These are phyloP conservation scores for Lymantria monacha DNA, from an alignment of 2,888 invertebrate genomes.

Conservation along the genomic window DNA sequence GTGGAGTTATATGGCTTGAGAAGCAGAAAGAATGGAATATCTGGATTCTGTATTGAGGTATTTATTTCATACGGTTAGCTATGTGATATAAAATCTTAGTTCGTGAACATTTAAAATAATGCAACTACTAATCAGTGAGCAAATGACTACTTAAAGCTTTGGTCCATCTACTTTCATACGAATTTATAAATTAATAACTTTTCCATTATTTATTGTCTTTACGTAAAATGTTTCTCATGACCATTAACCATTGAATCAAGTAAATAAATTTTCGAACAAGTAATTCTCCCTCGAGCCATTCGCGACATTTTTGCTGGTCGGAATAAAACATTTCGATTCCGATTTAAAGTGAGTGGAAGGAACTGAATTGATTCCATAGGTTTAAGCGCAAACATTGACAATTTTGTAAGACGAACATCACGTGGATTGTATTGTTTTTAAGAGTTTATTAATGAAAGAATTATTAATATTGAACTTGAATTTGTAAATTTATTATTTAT, in stretches of 20 bases:
- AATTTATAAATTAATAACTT: constrained; percentile 10
- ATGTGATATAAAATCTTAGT: no score
- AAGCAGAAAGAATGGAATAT: no score
- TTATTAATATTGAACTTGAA: no score
- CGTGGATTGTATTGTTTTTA: neutral
- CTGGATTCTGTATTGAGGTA: no score
- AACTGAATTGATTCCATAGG: constrained; percentile 31
- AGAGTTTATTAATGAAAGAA: neutral
- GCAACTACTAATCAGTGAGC: no score
- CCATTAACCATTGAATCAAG: constrained; percentile 24
- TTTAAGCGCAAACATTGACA: constrained; percentile 17
- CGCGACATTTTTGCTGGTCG: constrained; percentile 67
- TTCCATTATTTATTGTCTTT: constrained; percentile 10
- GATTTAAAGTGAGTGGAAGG: constrained; percentile 53
- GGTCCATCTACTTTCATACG: no score
- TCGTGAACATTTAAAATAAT: no score
- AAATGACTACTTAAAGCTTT: no score
- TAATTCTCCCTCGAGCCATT: constrained; percentile 66
- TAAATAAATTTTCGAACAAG: constrained; percentile 63
- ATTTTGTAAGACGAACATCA: constrained; percentile 4
- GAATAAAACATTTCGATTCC: constrained; percentile 70
- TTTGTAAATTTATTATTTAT: no score
- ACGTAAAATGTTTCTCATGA: constrained; percentile 15
- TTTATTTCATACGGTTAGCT: no score
- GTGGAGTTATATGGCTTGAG: no score